A percentile compares a stretch with the other conserved stretches of the same genome.
Conservation (phyloP, 2,888 invertebrate species). For the Lordiphosa andalusiaca region DNA sequence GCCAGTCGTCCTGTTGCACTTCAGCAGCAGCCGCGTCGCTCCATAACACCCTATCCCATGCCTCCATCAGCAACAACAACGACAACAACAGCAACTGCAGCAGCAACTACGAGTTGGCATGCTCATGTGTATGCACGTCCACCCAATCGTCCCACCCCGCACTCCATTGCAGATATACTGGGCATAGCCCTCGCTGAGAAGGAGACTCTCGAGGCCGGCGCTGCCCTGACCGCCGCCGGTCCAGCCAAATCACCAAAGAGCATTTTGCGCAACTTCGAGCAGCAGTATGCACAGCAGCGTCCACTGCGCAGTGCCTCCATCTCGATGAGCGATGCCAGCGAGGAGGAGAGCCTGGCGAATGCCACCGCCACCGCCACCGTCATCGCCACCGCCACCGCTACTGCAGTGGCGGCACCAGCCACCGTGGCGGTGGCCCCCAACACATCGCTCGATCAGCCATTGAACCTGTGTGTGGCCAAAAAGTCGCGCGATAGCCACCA, state of each 20-base stretch:
- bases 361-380: constrained; percentile 5
- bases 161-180: constrained; percentile 92
- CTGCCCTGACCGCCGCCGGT: constrained; percentile 18
- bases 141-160: constrained; percentile 90
- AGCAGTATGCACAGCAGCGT: constrained; percentile 69
- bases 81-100: constrained; percentile 22
- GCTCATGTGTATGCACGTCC: constrained; percentile 93
- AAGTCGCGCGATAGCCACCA: constrained; percentile 65
- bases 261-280: constrained; percentile 77
- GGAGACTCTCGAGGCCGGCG: constrained; percentile 24
- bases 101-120: constrained; percentile 86
- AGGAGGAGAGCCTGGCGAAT: constrained; percentile 75
- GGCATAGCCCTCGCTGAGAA: constrained; percentile 80
- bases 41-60: constrained; percentile 31
- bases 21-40: constrained; percentile 26
- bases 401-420: constrained; percentile 35
- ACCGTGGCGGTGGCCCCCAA: constrained; percentile 35
- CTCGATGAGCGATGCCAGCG: constrained; percentile 80
- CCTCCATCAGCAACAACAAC: constrained; percentile 16
- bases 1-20: constrained; percentile 27
- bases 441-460: constrained; percentile 81
- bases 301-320: constrained; percentile 72
- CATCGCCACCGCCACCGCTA: constrained; percentile 2
- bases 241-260: constrained; percentile 78
- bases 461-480: constrained; percentile 84